A percentile compares a stretch with the other conserved stretches of the same genome.
Evolutionary conservation across 2,113 vertebrate genomes (phyloP).

Genomic region (Coptodon rendalli): DNA sequence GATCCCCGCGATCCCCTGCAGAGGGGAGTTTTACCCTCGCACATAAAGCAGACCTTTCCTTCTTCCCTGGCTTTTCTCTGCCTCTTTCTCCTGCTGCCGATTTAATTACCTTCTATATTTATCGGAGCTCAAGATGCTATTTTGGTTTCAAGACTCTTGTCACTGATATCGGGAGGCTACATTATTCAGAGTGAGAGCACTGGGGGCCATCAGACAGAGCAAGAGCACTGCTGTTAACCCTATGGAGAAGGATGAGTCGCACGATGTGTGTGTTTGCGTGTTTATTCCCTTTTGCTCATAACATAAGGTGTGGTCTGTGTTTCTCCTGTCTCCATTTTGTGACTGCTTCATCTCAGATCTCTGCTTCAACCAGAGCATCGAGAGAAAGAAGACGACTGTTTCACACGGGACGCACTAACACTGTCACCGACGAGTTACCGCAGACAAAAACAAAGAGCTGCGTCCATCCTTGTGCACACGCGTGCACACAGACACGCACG

Average conservation of each 20-base stretch:
- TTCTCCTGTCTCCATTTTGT: conserved; percentile 15
- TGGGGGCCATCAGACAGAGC: conserved; percentile 44
- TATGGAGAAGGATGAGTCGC: not conserved
- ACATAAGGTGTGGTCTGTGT: conserved; percentile 29
- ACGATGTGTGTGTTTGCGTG: not conserved
- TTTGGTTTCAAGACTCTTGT: conserved; percentile 67
- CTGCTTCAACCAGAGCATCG: not conserved
- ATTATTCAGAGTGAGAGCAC: conserved; percentile 63
- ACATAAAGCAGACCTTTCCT: conserved; percentile 43
- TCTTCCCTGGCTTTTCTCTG: conserved; percentile 43
- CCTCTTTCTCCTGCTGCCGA: conserved; percentile 58
- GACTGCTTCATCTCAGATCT: conserved; percentile 15
- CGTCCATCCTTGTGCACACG: not conserved
- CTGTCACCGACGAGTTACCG: not conserved
- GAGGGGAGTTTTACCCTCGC: conserved; percentile 24
- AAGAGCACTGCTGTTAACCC: conserved; percentile 42
- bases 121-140: conserved; percentile 70
- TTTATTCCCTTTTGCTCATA: not conserved
- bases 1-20: not conserved
- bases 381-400: not conserved
- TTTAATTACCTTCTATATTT: conserved; percentile 76
- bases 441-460: not conserved
- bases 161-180: conserved; percentile 66
- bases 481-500: not conserved
- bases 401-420: not conserved